phyloP scores from a whole-genome alignment of 2,113 vertebrate species.

The Laticauda colubrina region DNA sequence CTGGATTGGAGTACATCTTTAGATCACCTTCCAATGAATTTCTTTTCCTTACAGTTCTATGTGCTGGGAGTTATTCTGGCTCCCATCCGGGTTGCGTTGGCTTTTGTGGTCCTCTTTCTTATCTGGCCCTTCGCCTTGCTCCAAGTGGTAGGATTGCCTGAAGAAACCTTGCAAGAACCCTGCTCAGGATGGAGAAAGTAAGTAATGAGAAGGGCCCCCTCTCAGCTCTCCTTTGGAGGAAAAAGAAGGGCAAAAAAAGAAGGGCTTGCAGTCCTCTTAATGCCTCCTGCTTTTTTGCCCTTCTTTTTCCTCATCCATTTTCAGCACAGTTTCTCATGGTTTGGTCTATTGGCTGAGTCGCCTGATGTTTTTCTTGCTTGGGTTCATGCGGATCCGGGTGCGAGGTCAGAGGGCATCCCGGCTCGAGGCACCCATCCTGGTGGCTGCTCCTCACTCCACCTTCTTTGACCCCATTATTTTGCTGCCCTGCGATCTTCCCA shows the following conservation, averaged over 20 bases:
- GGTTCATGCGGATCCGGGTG: constrained; percentile 81
- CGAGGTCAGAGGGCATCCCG: constrained; percentile 77
- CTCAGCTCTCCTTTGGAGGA: not conserved
- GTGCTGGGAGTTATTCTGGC: constrained; percentile 77
- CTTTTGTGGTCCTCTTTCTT: constrained; percentile 75
- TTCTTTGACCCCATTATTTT: constrained; percentile 86
- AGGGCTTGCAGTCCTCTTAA: not conserved
- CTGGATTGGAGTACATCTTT: not conserved
- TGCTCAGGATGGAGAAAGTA: constrained; percentile 77
- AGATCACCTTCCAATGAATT: not conserved
- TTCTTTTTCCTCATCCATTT: constrained; percentile 4
- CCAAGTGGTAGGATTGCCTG: constrained; percentile 73
- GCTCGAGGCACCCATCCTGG: constrained; percentile 81
- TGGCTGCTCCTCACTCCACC: constrained; percentile 84
- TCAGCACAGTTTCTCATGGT: constrained; percentile 69
- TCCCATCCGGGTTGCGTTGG: constrained; percentile 72
- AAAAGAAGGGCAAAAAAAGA: too few species aligned
- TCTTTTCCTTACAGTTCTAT: constrained; percentile 65
- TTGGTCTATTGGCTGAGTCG: constrained; percentile 75
- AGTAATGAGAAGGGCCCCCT: constrained; percentile 19
- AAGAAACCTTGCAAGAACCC: constrained; percentile 71
- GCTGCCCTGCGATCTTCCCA: constrained; percentile 72
- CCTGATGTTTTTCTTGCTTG: constrained; percentile 76
- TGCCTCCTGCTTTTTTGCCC: not conserved
- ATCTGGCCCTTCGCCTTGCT: constrained; percentile 82